These are phyloP conservation scores for Cecidostiba fungosa DNA, from an alignment of 2,888 invertebrate genomes.

Conservation along the genomic window DNA sequence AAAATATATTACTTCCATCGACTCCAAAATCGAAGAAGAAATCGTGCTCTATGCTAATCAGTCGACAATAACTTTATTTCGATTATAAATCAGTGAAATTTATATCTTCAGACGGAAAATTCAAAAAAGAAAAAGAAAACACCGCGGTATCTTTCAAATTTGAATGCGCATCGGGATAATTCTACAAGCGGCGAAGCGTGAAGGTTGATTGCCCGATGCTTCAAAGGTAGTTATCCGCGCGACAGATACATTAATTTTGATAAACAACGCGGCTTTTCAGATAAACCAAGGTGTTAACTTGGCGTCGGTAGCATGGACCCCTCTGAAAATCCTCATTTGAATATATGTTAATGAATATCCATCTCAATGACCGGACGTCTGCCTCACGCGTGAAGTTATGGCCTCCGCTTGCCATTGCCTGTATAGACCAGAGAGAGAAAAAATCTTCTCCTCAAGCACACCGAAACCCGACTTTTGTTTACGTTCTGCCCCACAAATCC, in stretches of 20 bases:
- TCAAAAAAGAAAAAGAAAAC: not conserved
- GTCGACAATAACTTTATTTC: not conserved
- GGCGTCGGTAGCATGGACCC: not conserved
- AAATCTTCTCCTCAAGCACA: not conserved
- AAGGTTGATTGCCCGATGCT: not conserved
- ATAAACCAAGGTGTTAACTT: not conserved
- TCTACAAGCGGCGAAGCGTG: no score
- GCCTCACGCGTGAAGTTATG: constrained; percentile 20
- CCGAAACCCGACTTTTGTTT: not conserved
- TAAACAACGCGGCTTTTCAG: constrained; percentile 2
- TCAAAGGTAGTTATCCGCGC: not conserved
- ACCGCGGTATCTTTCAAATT: no score
- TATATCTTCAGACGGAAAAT: not conserved
- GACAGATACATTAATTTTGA: constrained; percentile 18
- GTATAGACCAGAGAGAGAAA: not conserved
- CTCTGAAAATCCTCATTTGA: constrained; percentile 20
- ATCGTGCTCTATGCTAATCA: constrained; percentile 22
- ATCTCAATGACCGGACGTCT: constrained; percentile 25
- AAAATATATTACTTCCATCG: not conserved
- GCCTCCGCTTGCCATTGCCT: not conserved
- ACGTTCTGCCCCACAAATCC: not conserved
- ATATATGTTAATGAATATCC: constrained; percentile 28
- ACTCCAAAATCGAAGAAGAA: not conserved
- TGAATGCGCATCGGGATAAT: no score
- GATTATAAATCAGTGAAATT: not conserved